These are phyloP conservation scores for Netelia virgata DNA, from an alignment of 2,888 invertebrate species.

Conservation along the genomic window DNA sequence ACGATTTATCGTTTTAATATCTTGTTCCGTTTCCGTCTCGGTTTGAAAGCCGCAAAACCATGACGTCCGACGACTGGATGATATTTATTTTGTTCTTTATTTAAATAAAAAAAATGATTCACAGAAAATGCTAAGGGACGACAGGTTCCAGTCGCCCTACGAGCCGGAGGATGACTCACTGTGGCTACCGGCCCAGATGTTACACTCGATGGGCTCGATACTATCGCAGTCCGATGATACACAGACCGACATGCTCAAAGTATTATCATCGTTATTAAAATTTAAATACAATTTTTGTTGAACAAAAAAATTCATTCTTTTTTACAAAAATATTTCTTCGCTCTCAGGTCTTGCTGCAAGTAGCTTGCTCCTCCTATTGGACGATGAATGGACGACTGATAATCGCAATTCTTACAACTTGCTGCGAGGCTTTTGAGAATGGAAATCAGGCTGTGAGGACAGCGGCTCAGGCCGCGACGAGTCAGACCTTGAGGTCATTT, in stretches of 20 bases:
- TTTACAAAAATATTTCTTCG: slow-evolving; percentile 10
- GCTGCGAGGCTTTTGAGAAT: slow-evolving; percentile 92
- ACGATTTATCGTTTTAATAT: slow-evolving; percentile 21
- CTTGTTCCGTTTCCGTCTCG: slow-evolving; percentile 28
- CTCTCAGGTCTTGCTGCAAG: slow-evolving; percentile 91
- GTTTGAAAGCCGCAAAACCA: slow-evolving; percentile 22
- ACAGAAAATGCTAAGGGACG: slow-evolving; percentile 95
- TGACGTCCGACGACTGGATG: not conserved
- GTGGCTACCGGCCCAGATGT: slow-evolving; percentile 96
- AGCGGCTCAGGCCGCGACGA: slow-evolving; percentile 95
- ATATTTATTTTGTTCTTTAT: not conserved
- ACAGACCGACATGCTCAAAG: slow-evolving; percentile 90
- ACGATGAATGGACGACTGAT: slow-evolving; percentile 95
- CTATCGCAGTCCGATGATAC: slow-evolving; percentile 94
- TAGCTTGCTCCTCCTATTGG: slow-evolving; percentile 95
- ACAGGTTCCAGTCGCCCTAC: slow-evolving; percentile 95
- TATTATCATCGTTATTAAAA: slow-evolving; percentile 79
- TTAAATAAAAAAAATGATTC: slow-evolving; percentile 58
- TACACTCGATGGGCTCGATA: slow-evolving; percentile 93
- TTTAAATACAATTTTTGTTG: not conserved
- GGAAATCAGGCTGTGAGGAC: slow-evolving; percentile 93
- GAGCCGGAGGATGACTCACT: slow-evolving; percentile 97
- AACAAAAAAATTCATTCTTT: not conserved
- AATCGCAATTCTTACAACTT: slow-evolving; percentile 93
- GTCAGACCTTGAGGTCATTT: slow-evolving; percentile 94